Percentiles rank a stretch among this genome's conserved stretches.
phyloP scores from a whole-genome alignment of 2,888 invertebrate species.

The Lycia hirtaria region DNA sequence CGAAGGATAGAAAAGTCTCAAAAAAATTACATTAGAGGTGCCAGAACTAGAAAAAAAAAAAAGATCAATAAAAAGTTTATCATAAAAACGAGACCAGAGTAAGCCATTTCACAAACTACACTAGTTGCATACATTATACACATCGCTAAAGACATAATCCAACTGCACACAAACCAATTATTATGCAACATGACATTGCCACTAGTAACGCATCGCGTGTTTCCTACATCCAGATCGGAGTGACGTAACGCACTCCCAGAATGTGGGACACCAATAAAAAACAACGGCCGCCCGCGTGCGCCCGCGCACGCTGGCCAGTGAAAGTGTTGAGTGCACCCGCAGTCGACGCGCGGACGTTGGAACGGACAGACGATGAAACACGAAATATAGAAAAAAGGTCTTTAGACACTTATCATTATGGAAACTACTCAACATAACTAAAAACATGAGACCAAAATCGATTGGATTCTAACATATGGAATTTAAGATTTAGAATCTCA shows the following conservation, averaged over 20 bases:
- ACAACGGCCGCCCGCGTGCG: slow-evolving; percentile 47
- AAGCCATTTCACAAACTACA: neutral
- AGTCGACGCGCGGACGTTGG: slow-evolving; percentile 54
- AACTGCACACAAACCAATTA: slow-evolving; percentile 8
- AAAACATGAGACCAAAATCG: neutral
- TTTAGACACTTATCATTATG: no score
- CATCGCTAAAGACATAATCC: neutral
- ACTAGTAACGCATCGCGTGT: slow-evolving; percentile 53
- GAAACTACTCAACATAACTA: no score
- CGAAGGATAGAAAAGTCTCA: no score
- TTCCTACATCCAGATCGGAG: slow-evolving; percentile 61
- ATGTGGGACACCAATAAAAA: slow-evolving; percentile 81
- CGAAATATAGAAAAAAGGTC: no score
- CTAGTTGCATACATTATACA: neutral
- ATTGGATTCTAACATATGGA: no score
- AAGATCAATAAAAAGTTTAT: no score
- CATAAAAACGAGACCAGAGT: no score
- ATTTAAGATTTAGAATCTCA: no score
- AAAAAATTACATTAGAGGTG: no score
- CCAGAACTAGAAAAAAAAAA: no score
- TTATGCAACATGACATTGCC: slow-evolving; percentile 61
- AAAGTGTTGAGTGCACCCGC: slow-evolving; percentile 59
- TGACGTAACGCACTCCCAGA: slow-evolving; percentile 74
- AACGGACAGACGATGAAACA: slow-evolving; percentile 48
- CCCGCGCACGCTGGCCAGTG: slow-evolving; percentile 64